A percentile compares a stretch with the other conserved stretches of the same genome.
Evolutionary conservation across 1,140 invertebrate species (phyloP).

Genomic region (Brachionus paranguensis): DNA sequence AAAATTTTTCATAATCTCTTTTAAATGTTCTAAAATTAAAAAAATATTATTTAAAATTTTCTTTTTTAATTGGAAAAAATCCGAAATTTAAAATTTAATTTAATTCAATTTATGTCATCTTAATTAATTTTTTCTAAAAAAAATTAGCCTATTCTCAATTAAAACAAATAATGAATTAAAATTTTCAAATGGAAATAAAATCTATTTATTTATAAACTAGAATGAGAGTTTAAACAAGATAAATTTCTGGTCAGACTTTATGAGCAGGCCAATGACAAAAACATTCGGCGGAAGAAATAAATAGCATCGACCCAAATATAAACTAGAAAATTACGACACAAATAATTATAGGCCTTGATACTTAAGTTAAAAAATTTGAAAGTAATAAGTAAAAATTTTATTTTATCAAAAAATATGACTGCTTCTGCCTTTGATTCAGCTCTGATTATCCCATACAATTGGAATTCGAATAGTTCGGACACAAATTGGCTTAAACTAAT

Average conservation of each 20-base stretch:
- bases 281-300: not conserved
- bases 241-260: not conserved
- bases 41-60: no score
- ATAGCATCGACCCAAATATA: not conserved
- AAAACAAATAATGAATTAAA: not conserved
- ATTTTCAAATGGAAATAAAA: not conserved
- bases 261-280: not conserved
- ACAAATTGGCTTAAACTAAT: not conserved
- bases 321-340: not conserved
- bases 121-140: no score
- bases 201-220: not conserved
- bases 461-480: not conserved
- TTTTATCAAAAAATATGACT: slow-evolving; percentile 4
- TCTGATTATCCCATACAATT: not conserved
- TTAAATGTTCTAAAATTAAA: no score
- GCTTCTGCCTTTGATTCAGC: not conserved
- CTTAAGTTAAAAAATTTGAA: not conserved
- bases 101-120: no score
- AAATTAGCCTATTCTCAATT: not conserved
- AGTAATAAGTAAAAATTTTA: not conserved
- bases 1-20: no score
- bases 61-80: no score
- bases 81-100: no score
- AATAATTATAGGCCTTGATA: slow-evolving; percentile 10
- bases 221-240: not conserved